Percentiles rank a stretch among this genome's conserved stretches.
phyloP scores from a whole-genome alignment of 2,888 invertebrate genomes.

The Eilema griseolum region DNA sequence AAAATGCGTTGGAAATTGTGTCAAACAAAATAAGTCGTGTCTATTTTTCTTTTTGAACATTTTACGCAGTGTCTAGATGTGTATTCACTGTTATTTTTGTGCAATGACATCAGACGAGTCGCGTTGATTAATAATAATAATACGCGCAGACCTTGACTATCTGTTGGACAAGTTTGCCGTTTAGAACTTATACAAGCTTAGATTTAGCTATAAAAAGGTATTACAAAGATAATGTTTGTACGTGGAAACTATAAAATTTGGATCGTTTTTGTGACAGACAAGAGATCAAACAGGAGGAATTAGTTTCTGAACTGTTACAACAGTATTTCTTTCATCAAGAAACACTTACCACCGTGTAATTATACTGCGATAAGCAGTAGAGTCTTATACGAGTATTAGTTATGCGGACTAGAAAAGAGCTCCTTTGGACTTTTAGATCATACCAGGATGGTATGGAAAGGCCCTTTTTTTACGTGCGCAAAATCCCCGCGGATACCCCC shows the following conservation, averaged over 20 bases:
- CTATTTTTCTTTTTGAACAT: background rate
- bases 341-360: no score
- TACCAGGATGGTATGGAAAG: no score
- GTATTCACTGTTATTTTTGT: conserved; percentile 62
- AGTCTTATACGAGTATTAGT: no score
- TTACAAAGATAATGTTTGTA: background rate
- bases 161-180: conserved; percentile 58
- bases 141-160: conserved; percentile 49
- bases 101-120: conserved; percentile 60
- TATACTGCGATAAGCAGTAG: no score
- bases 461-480: no score
- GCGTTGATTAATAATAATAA: conserved; percentile 23
- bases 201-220: conserved; percentile 19
- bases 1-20: background rate
- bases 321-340: background rate
- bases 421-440: no score
- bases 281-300: no score
- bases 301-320: background rate
- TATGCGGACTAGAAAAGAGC: no score
- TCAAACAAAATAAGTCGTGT: background rate
- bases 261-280: background rate
- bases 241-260: background rate
- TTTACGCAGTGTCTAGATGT: conserved; percentile 2
- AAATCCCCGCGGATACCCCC: no score
- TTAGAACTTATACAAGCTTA: conserved; percentile 32